These are phyloP conservation scores for Meriones unguiculatus DNA, from an alignment of 2,113 vertebrate genomes.

Conservation along the genomic window DNA sequence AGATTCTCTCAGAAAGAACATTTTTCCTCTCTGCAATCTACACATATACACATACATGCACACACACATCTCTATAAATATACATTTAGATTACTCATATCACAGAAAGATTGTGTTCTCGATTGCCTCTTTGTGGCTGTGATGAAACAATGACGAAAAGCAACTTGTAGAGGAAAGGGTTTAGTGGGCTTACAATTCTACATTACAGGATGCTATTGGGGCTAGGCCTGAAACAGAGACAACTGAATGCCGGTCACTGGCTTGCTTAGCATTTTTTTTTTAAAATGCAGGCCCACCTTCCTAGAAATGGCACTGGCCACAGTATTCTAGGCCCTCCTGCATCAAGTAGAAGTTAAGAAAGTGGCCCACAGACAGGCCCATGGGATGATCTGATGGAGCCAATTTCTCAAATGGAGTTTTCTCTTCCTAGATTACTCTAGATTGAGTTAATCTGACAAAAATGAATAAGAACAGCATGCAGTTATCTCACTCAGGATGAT, in stretches of 20 bases:
- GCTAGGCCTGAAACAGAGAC: not conserved
- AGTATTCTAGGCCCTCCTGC: not conserved
- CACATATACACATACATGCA: not conserved
- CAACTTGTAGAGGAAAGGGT: not conserved
- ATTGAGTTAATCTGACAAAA: not conserved
- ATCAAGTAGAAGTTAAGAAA: not conserved
- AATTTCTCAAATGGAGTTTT: not conserved
- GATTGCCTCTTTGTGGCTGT: not conserved
- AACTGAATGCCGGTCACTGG: not conserved
- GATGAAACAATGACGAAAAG: not conserved
- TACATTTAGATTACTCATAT: not conserved
- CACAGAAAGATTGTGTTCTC: not conserved
- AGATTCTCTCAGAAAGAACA: not conserved
- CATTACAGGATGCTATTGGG: not conserved
- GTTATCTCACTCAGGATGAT: not conserved
- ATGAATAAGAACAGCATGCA: not conserved
- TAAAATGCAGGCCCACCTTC: not conserved
- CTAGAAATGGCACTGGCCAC: not conserved
- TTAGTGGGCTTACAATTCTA: not conserved
- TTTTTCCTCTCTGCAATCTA: not conserved
- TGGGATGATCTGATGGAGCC: not conserved
- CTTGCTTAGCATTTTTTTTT: not conserved
- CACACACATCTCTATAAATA: not conserved
- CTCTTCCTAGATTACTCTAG: not conserved
- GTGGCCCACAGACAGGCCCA: not conserved